These are phyloP conservation scores for Amia ocellicauda DNA, from an alignment of 2,113 vertebrate species.

Conservation along the genomic window DNA sequence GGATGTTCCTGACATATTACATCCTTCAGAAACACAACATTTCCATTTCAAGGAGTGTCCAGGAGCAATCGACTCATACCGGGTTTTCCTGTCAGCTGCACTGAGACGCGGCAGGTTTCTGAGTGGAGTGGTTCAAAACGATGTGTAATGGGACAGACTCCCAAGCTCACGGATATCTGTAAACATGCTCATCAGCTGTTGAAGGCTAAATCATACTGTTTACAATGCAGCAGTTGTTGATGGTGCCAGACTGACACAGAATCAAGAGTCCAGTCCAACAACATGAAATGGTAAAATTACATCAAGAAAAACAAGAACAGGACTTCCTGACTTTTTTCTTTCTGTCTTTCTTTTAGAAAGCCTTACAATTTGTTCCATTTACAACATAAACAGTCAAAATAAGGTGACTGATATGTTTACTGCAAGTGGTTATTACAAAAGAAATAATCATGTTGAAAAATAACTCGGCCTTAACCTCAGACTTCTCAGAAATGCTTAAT, in stretches of 20 bases:
- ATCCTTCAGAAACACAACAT: neutral
- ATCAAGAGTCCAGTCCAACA: neutral
- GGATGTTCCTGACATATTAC: neutral
- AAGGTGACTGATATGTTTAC: too few species aligned
- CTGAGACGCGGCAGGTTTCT: too few species aligned
- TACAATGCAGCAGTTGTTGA: constrained; percentile 3
- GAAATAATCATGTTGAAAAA: too few species aligned
- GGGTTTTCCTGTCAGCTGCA: neutral
- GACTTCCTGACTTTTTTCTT: too few species aligned
- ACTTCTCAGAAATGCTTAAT: too few species aligned
- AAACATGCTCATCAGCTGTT: constrained; percentile 32
- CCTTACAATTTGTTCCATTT: too few species aligned
- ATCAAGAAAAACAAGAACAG: neutral
- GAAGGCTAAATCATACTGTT: constrained; percentile 24
- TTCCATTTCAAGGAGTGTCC: neutral
- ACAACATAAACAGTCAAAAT: too few species aligned
- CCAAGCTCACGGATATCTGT: neutral
- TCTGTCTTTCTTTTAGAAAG: too few species aligned
- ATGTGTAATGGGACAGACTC: neutral
- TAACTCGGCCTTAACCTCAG: too few species aligned
- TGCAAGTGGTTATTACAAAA: too few species aligned
- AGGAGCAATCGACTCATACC: too few species aligned
- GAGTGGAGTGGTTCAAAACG: neutral
- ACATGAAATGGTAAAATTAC: constrained; percentile 6
- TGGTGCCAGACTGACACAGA: neutral